Evolutionary conservation across 2,113 vertebrate species (phyloP), one percentile per base, ranked within the genome.

Genomic region (Halichoeres trimaculatus): DNA sequence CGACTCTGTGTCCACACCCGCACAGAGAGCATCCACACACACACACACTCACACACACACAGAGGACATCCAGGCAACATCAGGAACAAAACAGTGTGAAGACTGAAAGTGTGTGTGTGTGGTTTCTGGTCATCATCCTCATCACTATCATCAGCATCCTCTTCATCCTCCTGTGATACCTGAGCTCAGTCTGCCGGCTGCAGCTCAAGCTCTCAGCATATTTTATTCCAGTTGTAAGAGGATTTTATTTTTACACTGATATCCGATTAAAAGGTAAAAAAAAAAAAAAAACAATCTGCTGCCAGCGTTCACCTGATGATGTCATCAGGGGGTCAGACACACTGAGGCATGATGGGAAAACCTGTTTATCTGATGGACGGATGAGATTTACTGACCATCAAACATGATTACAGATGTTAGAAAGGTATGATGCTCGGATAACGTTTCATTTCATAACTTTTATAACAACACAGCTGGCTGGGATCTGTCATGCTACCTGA

Each of bases 171-270:
- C 23, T 8, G 38, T 55, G 66, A 58, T 86, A 91, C 85, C 88
- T 90, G 88, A 88, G 72, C 82, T 66, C 70, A 48, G 66, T 55
- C 76, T 76, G 82, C 48, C 70, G 50, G 72, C 72, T 23, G 68
- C 75, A 43, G 76, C 80, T 84, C 84, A 77, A 78, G 87, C 82
- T 78, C 71, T 85, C 84, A 87, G 72, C 81, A 83, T 83, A 91
- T 92, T 89, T 90, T 77, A 83, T 57, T 85, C 76, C 70, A 57
- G 69, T 69, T 66, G 30, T 91, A 90, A 92, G 90, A 91, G 85
- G 86, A 85, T 88, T 92, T 91, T 55, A 82, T 68, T 79, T 84
- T 83, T 57, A 75, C 56, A 70, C 79, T 90, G 88, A 91, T 90
- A 64, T 81, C 36, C 10, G 80, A 88, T 77, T 87, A 85, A 89